Evolutionary conservation across 1,140 invertebrate genomes (phyloP).

Genomic region (Geopemphigus sp.): DNA sequence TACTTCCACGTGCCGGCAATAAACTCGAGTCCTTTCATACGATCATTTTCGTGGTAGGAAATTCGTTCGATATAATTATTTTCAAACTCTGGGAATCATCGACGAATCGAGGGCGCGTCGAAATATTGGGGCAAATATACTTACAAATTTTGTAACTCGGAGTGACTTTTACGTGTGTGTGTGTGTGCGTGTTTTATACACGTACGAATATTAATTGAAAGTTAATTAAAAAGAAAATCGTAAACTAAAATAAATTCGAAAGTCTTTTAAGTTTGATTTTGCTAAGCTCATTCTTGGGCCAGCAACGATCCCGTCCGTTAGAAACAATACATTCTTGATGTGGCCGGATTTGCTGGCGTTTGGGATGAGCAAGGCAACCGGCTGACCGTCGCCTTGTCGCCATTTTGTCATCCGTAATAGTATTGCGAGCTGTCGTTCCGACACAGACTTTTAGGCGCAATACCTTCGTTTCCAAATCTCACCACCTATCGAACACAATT

Average conservation of each 20-base stretch:
- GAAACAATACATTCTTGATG: constrained; percentile 50
- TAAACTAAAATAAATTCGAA: constrained; percentile 38
- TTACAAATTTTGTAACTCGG: constrained; percentile 9
- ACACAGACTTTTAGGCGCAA: constrained; percentile 59
- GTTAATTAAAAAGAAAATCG: constrained; percentile 22
- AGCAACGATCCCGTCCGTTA: constrained; percentile 24
- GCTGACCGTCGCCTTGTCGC: constrained; percentile 57
- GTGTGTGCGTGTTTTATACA: not conserved
- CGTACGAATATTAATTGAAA: not conserved
- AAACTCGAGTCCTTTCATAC: not conserved
- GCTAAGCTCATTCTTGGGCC: constrained; percentile 36
- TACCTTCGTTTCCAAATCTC: constrained; percentile 55
- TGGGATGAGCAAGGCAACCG: constrained; percentile 31
- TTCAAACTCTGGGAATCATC: not conserved
- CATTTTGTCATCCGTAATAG: constrained; percentile 63
- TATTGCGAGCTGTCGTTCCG: constrained; percentile 60
- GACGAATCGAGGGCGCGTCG: too few species aligned
- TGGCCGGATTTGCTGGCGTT: constrained; percentile 11
- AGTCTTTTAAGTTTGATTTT: constrained; percentile 44
- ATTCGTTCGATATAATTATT: not conserved
- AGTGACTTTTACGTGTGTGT: not conserved
- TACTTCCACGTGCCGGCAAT: not conserved
- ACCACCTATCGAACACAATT: constrained; percentile 51
- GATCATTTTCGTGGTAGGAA: not conserved
- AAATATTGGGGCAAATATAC: not conserved